These are phyloP conservation scores for Drosophila birchii DNA, from an alignment of 2,888 invertebrate species.

Conservation along the genomic window DNA sequence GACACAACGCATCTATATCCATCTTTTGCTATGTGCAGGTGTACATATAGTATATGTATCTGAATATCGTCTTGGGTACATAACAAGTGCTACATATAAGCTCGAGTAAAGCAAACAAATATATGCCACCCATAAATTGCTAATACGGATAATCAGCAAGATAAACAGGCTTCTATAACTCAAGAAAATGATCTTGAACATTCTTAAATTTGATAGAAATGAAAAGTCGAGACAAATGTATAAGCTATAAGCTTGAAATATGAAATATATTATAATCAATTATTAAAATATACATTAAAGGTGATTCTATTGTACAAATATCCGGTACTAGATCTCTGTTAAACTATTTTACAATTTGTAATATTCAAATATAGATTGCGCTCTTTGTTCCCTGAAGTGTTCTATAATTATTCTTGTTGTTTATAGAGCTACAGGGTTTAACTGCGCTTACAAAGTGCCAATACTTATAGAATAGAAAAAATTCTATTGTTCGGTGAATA, in stretches of 20 bases:
- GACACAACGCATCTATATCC: constrained; percentile 25
- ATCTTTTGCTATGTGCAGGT: constrained; percentile 5
- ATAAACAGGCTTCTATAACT: neutral
- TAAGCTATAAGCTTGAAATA: neutral
- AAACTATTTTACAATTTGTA: neutral
- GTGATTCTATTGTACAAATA: neutral
- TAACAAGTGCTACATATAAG: constrained; percentile 1
- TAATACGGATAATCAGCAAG: constrained; percentile 6
- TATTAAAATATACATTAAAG: neutral
- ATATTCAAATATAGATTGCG: neutral
- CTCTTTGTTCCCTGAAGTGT: neutral
- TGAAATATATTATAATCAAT: neutral
- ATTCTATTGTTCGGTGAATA: neutral
- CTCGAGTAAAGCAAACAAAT: neutral
- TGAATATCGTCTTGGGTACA: neutral
- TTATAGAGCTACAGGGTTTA: neutral
- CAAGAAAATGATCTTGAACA: neutral
- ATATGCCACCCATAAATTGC: constrained; percentile 8
- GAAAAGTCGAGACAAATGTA: neutral
- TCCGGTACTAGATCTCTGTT: neutral
- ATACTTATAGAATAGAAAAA: neutral
- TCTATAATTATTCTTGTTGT: neutral
- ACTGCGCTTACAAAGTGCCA: constrained; percentile 2
- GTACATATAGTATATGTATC: neutral
- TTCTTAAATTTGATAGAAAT: neutral